phyloP scores from a whole-genome alignment of 2,113 vertebrate genomes.

The Pomatorhinus ruficollis region DNA sequence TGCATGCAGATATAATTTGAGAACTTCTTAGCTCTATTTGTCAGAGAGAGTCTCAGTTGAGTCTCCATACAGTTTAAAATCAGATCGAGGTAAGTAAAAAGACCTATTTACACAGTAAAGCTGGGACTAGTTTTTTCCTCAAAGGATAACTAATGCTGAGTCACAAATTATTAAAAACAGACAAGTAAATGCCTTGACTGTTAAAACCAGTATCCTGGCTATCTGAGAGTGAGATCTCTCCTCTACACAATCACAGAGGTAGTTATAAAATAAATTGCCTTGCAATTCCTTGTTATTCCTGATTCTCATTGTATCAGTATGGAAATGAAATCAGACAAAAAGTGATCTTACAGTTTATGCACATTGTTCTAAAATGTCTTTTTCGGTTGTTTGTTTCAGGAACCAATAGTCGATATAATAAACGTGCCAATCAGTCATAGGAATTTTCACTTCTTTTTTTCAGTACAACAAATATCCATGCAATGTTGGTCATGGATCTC shows the following conservation, averaged over 20 bases:
- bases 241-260: background rate
- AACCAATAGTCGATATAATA: background rate
- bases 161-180: background rate
- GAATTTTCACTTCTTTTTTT: background rate
- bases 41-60: background rate
- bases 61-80: background rate
- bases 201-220: background rate
- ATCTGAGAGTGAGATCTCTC: background rate
- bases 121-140: background rate
- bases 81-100: fast-evolving
- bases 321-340: background rate
- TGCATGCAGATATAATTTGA: background rate
- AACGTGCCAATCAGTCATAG: background rate
- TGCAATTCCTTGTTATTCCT: background rate
- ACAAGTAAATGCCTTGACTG: background rate
- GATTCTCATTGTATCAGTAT: background rate
- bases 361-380: background rate
- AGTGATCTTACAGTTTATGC: background rate
- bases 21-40: background rate
- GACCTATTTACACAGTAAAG: background rate
- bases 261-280: background rate
- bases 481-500: background rate
- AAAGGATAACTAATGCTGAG: background rate
- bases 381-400: background rate
- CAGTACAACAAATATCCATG: background rate